Percentiles rank a stretch among this genome's conserved stretches.
phyloP scores from a whole-genome alignment of 2,113 vertebrate genomes.

The Ursus arctos region DNA sequence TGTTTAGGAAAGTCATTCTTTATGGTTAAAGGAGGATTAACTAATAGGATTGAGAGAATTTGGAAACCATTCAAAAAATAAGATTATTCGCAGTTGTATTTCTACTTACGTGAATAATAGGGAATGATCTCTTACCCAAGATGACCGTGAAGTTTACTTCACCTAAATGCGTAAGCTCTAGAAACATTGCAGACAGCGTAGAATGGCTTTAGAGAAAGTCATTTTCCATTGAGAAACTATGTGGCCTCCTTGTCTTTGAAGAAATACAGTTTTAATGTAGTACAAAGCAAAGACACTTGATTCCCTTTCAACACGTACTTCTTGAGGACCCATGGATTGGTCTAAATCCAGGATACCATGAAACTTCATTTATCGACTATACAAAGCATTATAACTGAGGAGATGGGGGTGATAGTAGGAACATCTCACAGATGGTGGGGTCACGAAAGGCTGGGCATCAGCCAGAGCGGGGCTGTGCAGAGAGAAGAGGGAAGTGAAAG shows the following conservation, averaged over 20 bases:
- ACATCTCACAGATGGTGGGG: not conserved
- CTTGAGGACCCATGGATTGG: not conserved
- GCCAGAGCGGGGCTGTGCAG: fast-evolving
- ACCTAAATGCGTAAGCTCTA: not conserved
- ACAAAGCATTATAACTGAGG: not conserved
- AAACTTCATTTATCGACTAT: not conserved
- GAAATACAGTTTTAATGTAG: not conserved
- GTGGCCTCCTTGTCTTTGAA: slow-evolving; percentile 15
- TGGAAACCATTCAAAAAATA: slow-evolving; percentile 11
- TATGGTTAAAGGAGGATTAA: slow-evolving; percentile 40
- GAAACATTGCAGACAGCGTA: not conserved
- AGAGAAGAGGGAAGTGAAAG: not conserved
- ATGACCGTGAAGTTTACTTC: not conserved
- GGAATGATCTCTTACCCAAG: slow-evolving; percentile 34
- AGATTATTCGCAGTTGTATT: slow-evolving; percentile 3
- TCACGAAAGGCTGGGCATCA: fast-evolving
- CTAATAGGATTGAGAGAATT: slow-evolving; percentile 39
- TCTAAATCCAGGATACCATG: not conserved
- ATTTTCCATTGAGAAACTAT: slow-evolving; percentile 18
- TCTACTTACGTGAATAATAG: slow-evolving; percentile 47
- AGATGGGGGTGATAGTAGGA: not conserved
- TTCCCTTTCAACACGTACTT: not conserved
- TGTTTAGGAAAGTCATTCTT: slow-evolving; percentile 47
- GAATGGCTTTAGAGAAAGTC: not conserved
- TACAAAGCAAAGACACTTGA: not conserved